A percentile compares a stretch with the other conserved stretches of the same genome.
Conservation (phyloP, 2,113 vertebrate genomes). For the Rhagologus leucostigma region DNA sequence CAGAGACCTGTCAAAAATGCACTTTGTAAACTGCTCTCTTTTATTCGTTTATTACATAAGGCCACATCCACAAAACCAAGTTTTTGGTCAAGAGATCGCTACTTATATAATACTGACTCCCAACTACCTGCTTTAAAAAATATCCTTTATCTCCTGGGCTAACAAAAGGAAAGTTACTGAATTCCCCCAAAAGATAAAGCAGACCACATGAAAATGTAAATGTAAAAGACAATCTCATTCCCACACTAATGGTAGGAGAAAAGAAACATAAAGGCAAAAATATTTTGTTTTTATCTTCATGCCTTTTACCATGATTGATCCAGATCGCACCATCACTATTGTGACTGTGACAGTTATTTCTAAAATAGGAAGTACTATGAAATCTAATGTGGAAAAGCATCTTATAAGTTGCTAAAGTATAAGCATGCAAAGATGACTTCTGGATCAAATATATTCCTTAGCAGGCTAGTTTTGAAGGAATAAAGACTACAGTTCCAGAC, state of each 20-base stretch:
- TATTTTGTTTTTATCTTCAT: background rate
- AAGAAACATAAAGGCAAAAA: background rate
- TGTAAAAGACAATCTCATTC: background rate
- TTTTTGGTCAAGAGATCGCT: background rate
- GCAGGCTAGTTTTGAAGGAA: background rate
- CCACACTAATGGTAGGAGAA: background rate
- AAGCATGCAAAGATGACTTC: background rate
- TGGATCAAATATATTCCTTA: background rate
- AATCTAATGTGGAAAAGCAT: background rate
- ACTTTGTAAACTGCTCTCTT: background rate
- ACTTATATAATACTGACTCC: background rate
- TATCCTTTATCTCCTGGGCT: background rate
- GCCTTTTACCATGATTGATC: background rate
- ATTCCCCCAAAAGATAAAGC: background rate
- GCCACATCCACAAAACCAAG: background rate
- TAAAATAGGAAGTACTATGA: background rate
- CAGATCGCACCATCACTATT: background rate
- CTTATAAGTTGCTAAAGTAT: background rate
- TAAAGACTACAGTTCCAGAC: background rate
- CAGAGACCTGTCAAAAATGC: background rate
- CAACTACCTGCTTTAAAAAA: background rate
- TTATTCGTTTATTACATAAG: background rate
- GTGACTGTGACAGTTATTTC: background rate
- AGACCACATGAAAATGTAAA: background rate
- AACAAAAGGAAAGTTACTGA: background rate